Evolutionary conservation across 2,113 vertebrate genomes (phyloP), one percentile per base, ranked within the genome.

Genomic region (Chrysochloris asiatica): DNA sequence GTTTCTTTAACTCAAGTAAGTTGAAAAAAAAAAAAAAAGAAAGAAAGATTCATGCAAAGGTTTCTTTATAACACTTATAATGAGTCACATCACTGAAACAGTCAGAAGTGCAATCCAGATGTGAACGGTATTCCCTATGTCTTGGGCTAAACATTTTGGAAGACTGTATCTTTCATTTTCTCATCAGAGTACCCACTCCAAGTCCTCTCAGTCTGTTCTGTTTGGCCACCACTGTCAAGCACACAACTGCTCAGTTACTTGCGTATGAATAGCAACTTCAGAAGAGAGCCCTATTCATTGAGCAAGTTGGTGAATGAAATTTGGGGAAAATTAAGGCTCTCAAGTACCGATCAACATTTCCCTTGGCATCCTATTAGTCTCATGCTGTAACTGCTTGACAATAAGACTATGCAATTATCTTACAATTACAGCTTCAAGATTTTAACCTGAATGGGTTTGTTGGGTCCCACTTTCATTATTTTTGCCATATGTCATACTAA

Each of bases 391-490:
- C 77, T 91, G 86, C 93, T 91, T 95, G 72, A 95, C 89, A 96
- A 89, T 93, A 91, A 92, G 91, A 93, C 71, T 88, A 30, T 1
- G 8, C 82, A 92, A 93, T 96, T 94, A 87, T 92, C 79, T 95
- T 86, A 95, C 77, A 95, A 95, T 93, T 93, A 94, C 81, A 95
- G 65, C 87, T 94, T 92, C 92, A 95, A 95, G 91, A 95, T 94
- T 89, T 94, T 94, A 95, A 93, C 81, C 84, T 94, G 91, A 92
- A 94, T 95, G 81, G 48, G 56, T 95, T 96, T 92, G 82, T 91
- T 93, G 91, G 84, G 83, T 88, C 86, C 86, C 82, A 82, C 91
- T 95, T 93, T 78, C 78, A 85, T 95, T 95, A 92, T 93, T 93
- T 96, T 87, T 92, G 82, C 95, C 69, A 72, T 95, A 87, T 93